These are phyloP conservation scores for Spongia lamella DNA, from an alignment of 37 sponge, comb jelly and placozoan species.

Conservation along the genomic window DNA sequence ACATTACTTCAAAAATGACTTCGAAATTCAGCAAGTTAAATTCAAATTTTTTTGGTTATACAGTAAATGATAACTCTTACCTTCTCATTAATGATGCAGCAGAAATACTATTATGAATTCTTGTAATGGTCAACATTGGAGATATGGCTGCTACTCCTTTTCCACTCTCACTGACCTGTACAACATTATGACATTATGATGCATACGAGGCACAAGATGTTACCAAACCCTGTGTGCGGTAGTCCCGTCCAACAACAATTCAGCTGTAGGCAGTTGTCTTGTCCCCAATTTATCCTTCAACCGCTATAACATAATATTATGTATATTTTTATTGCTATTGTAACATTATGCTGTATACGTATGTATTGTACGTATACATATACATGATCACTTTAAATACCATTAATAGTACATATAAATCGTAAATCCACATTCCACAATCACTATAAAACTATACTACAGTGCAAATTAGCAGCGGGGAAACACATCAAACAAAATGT, in stretches of 20 bases:
- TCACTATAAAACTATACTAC: not conserved
- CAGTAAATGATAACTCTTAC: too few relatives aligned
- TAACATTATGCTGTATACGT: too few relatives aligned
- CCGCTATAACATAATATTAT: slow-evolving; percentile 22
- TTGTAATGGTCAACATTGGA: slow-evolving; percentile 87
- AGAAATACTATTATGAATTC: slow-evolving; percentile 83
- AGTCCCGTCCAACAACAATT: slow-evolving; percentile 80
- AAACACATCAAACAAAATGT: too few relatives aligned
- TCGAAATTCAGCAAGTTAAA: too few relatives aligned
- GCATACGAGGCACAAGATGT: not conserved
- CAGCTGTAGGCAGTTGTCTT: slow-evolving; percentile 95
- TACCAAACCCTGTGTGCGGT: slow-evolving; percentile 47
- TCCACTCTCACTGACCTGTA: slow-evolving; percentile 57
- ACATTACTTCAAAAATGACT: too few relatives aligned
- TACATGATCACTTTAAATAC: too few relatives aligned
- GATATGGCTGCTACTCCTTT: slow-evolving; percentile 70
- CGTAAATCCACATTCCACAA: not conserved
- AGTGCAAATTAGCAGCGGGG: too few relatives aligned
- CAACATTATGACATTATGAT: not conserved
- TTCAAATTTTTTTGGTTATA: too few relatives aligned
- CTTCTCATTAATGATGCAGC: slow-evolving; percentile 76
- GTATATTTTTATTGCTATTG: too few relatives aligned
- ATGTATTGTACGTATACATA: too few relatives aligned
- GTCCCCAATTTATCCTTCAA: slow-evolving; percentile 96
- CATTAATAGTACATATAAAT: too few relatives aligned